phyloP scores from a whole-genome alignment of 2,888 invertebrate genomes.

The Spatulosminthurus flaviceps region DNA sequence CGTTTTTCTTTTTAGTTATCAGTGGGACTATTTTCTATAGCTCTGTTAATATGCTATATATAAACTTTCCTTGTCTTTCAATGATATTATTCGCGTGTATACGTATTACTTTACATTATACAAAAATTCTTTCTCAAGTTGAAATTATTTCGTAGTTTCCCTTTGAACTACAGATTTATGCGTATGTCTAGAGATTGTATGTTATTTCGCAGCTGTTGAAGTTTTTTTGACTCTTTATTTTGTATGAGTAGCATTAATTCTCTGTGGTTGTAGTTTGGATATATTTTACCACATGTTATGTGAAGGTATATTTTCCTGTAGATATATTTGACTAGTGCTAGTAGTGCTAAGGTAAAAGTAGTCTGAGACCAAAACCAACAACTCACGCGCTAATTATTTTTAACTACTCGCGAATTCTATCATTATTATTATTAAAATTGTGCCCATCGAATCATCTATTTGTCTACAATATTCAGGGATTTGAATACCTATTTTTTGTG shows the following conservation, averaged over 20 bases:
- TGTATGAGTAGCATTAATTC: background rate
- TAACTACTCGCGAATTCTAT: background rate
- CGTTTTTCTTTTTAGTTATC: background rate
- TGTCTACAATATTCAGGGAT: background rate
- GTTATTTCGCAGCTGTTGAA: no score
- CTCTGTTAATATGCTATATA: background rate
- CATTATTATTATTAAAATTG: no score
- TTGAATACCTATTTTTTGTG: background rate
- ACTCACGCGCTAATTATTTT: background rate
- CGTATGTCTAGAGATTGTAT: no score
- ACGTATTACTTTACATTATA: no score
- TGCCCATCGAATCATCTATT: background rate
- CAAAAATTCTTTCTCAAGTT: no score
- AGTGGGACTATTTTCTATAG: background rate
- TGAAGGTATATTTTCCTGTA: background rate
- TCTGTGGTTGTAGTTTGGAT: background rate
- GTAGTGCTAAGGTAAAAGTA: slow-evolving; percentile 8
- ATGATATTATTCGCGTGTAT: no score
- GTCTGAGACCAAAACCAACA: slow-evolving; percentile 9
- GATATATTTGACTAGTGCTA: background rate
- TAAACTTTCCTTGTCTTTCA: no score
- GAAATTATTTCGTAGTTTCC: no score
- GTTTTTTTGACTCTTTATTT: background rate
- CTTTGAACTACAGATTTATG: no score
- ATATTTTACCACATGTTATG: background rate